Conservation (phyloP, 2,888 invertebrate genomes). For the Trisateles emortualis region DNA sequence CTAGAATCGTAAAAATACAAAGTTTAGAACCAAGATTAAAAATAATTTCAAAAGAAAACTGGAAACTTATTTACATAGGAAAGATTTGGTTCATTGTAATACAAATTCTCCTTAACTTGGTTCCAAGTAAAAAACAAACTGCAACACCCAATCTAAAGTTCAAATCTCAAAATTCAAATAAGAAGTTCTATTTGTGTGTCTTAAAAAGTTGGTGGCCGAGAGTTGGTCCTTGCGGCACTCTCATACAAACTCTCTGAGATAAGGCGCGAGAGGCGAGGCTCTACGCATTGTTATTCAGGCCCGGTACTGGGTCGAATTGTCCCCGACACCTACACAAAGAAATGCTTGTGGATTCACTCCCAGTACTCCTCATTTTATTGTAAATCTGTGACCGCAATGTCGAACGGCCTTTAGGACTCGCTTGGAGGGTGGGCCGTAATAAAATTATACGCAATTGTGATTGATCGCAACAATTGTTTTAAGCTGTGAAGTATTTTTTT, state of each 20-base stretch:
- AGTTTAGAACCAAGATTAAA: neutral
- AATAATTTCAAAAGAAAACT: neutral
- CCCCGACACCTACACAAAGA: conserved; percentile 64
- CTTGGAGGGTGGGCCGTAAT: conserved; percentile 47
- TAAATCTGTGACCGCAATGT: conserved; percentile 72
- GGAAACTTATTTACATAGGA: conserved; percentile 1
- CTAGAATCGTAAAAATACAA: no score
- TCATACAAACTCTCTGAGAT: conserved; percentile 48
- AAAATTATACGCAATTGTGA: conserved; percentile 54
- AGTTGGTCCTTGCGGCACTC: conserved; percentile 45
- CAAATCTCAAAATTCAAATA: conserved; percentile 32
- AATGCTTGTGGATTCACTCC: conserved; percentile 67
- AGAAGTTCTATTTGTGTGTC: conserved; percentile 33
- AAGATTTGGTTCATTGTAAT: neutral
- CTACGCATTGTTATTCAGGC: conserved; percentile 65
- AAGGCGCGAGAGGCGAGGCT: conserved; percentile 49
- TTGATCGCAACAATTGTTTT: conserved; percentile 51
- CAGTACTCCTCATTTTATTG: conserved; percentile 68
- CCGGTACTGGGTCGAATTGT: conserved; percentile 55
- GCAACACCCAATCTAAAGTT: conserved; percentile 31
- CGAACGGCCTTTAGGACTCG: conserved; percentile 52
- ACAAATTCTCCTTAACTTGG: neutral
- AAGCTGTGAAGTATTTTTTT: conserved; percentile 21
- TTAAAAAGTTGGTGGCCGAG: conserved; percentile 36
- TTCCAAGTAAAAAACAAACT: conserved; percentile 28